Percentiles rank a stretch among this genome's conserved stretches.
These are phyloP conservation scores for Apis dorsata DNA, from an alignment of 1,140 invertebrate genomes.

Conservation along the genomic window DNA sequence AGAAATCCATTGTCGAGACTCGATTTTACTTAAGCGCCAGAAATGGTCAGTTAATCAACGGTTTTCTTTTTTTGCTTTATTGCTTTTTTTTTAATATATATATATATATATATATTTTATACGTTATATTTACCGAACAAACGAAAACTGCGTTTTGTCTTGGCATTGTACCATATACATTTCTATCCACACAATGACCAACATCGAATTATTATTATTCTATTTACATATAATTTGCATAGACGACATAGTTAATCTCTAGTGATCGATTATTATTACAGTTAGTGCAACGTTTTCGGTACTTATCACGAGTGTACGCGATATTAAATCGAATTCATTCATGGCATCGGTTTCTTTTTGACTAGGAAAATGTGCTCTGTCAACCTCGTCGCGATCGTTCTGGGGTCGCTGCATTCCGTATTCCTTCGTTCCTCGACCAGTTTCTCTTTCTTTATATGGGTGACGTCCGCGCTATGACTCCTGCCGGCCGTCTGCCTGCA, in stretches of 20 bases:
- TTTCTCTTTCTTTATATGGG: slow-evolving; percentile 43
- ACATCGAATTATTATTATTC: slow-evolving; percentile 31
- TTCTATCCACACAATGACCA: slow-evolving; percentile 43
- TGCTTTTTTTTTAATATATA: not conserved
- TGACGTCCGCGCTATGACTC: slow-evolving; percentile 61
- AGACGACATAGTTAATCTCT: slow-evolving; percentile 13
- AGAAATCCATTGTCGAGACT: slow-evolving; percentile 40
- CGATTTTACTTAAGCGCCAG: slow-evolving; percentile 29
- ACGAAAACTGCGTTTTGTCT: slow-evolving; percentile 16
- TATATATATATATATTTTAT: not conserved
- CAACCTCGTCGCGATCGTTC: slow-evolving; percentile 62
- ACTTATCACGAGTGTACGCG: slow-evolving; percentile 14
- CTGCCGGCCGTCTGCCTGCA: slow-evolving; percentile 39
- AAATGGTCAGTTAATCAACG: slow-evolving; percentile 37
- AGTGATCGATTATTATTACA: slow-evolving; percentile 31
- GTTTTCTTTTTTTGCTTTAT: slow-evolving; percentile 6
- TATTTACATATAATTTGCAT: slow-evolving; percentile 33
- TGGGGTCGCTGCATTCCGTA: slow-evolving; percentile 60
- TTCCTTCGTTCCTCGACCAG: slow-evolving; percentile 59
- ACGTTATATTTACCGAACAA: slow-evolving; percentile 37
- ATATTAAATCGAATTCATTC: slow-evolving; percentile 19
- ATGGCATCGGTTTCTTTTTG: slow-evolving; percentile 59
- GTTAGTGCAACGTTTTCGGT: slow-evolving; percentile 28
- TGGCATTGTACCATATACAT: slow-evolving; percentile 16
- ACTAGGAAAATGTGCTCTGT: slow-evolving; percentile 62